Conservation (phyloP, 2,888 invertebrate species). For the Ornithoptera priamus region DNA sequence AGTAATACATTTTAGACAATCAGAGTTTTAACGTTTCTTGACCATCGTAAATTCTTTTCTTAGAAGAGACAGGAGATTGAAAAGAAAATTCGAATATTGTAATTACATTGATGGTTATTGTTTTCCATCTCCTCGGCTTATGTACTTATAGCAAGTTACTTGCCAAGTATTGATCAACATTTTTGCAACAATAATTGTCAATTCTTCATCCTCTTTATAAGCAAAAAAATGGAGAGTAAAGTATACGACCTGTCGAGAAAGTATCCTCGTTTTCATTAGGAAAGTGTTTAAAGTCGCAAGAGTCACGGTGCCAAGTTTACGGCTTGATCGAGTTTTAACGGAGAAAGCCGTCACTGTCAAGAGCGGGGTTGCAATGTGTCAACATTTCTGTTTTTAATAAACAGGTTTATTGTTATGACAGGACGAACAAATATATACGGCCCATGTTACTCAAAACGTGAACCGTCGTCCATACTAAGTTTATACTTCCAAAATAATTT, state of each 20-base stretch:
- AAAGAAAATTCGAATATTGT: too few relatives aligned
- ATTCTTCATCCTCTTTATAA: background rate
- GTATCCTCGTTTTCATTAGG: slow-evolving; percentile 32
- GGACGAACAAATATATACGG: background rate
- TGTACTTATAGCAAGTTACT: too few relatives aligned
- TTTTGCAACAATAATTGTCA: background rate
- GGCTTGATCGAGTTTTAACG: slow-evolving; percentile 28
- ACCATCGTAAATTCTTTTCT: too few relatives aligned
- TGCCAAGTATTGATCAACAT: too few relatives aligned
- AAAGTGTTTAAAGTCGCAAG: slow-evolving; percentile 32
- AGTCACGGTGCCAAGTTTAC: slow-evolving; percentile 31
- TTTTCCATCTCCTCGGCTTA: too few relatives aligned
- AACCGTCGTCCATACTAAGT: too few relatives aligned
- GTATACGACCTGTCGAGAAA: slow-evolving; percentile 31
- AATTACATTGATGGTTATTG: too few relatives aligned
- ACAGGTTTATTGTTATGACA: slow-evolving; percentile 4
- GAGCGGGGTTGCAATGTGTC: slow-evolving; percentile 10
- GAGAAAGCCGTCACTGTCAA: slow-evolving; percentile 23
- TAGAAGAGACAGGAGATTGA: too few relatives aligned
- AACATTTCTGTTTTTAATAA: slow-evolving; percentile 3
- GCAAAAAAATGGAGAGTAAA: slow-evolving; percentile 27
- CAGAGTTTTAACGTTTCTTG: too few relatives aligned
- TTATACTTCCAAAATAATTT: too few relatives aligned
- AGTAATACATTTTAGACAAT: too few relatives aligned
- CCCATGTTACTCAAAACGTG: background rate